A percentile compares a stretch with the other conserved stretches of the same genome.
Evolutionary conservation across 2,888 invertebrate genomes (phyloP).

Genomic region (Candidula unifasciata): DNA sequence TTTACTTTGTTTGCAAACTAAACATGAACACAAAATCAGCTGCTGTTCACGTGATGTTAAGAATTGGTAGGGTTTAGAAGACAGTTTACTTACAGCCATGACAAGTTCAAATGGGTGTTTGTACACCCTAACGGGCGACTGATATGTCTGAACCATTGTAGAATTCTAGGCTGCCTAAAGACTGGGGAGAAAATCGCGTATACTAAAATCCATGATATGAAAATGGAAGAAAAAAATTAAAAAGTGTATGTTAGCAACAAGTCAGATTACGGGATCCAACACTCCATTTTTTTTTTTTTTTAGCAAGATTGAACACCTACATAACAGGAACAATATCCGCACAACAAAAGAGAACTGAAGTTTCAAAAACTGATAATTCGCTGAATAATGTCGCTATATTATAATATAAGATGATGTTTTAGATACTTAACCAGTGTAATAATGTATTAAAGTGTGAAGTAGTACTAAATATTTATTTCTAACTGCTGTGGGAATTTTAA

Average conservation of each 20-base stretch:
- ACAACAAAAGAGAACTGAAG: background rate
- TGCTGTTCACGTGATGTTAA: too few relatives aligned
- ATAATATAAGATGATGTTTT: background rate
- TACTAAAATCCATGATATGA: slow-evolving; percentile 28
- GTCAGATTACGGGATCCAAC: background rate
- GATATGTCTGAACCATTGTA: slow-evolving; percentile 95
- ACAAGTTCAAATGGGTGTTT: slow-evolving; percentile 96
- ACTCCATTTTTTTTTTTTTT: slow-evolving; percentile 9
- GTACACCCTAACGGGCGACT: slow-evolving; percentile 95
- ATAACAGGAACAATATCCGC: slow-evolving; percentile 15
- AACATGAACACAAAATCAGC: too few relatives aligned
- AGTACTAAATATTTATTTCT: background rate
- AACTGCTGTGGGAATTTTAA: background rate
- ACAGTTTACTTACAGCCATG: slow-evolving; percentile 91
- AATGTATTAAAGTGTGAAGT: background rate
- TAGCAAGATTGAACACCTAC: background rate
- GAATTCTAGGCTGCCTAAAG: background rate
- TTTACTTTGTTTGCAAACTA: too few relatives aligned
- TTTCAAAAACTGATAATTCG: background rate
- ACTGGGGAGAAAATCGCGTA: background rate
- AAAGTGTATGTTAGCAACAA: background rate
- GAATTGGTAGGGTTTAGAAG: too few relatives aligned
- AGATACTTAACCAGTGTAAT: background rate
- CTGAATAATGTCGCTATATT: background rate
- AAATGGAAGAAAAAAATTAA: background rate